Evolutionary conservation across 1,140 invertebrate genomes (phyloP), one percentile per base, ranked within the genome.

Genomic region (Cherax quadricarinatus): DNA sequence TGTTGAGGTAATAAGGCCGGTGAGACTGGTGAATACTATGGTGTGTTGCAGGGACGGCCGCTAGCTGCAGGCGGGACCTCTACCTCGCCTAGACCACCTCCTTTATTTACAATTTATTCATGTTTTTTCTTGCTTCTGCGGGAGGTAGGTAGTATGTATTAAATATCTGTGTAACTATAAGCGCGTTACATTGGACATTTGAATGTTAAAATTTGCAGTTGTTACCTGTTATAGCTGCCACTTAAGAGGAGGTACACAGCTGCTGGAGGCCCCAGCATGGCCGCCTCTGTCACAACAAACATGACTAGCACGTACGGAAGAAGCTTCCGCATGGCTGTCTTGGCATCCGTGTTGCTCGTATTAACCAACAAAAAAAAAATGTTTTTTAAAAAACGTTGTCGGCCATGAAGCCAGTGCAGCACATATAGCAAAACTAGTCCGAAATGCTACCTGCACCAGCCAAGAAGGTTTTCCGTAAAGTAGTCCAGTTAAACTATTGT

Each of bases 241-340:
- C 3, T 53, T n/a, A 49, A 62, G 81, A 83, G 82, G 82, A 84
- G 82, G 82, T 84, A 62, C 82, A 14, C 53, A n/a, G 57, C 5
- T 41, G n/a, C 53, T 84, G 6, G n/a, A 4, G 21, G 4, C 57
- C 30, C 82, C 24, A 5, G 82, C 79, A 5, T 82, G 80, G 80
- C 41, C 62, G 53, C 62, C n/a, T 62, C 82, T 84, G 82, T 62
- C 53, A 84, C 62, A 84, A 84, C 57, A 84, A 84, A 84, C 82
- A 41, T 84, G 82, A 84, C 53, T 24, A 82, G 82, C 82, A 84
- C 82, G 82, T 62, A 57, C 49, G 16, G 53, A 16, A 41, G 24
- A 24, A 57, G 53, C 82, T 84, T 84, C 82, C 82, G 82, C 82
- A 62, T 84, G 82, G 82, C 9, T 84, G 9, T 84, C 81, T 24